Conservation (phyloP, 2,888 invertebrate species). For the Diplazon laetatorius region DNA sequence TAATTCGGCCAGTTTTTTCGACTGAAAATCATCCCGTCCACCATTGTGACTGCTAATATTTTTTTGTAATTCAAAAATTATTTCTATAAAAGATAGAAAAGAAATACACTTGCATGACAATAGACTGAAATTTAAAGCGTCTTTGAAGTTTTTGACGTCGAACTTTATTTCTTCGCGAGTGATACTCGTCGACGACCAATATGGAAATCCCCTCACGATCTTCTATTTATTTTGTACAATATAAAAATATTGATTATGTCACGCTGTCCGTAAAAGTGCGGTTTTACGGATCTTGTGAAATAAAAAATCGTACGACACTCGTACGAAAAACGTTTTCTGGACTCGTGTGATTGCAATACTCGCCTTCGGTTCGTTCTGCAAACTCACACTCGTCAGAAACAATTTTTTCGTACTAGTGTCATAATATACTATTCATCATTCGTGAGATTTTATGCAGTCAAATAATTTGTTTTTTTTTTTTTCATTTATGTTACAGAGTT, state of each 20-base stretch:
- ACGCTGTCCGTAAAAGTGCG: no score
- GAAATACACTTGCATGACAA: neutral
- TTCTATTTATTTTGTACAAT: conserved; percentile 10
- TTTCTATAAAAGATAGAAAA: no score
- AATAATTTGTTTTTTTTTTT: no score
- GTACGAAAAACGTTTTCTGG: no score
- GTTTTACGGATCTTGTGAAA: no score
- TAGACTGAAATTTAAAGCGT: conserved; percentile 59
- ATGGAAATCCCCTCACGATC: conserved; percentile 14
- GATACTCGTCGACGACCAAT: conserved; percentile 19
- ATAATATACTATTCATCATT: no score
- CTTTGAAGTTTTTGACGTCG: conserved; percentile 62
- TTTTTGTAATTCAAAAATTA: no score
- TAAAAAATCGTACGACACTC: neutral
- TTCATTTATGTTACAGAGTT: conserved; percentile 75
- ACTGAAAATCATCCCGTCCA: neutral
- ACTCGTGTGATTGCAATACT: no score
- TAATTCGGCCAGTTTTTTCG: neutral
- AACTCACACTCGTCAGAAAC: no score
- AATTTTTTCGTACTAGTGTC: no score
- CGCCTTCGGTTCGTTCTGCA: no score
- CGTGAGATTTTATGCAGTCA: no score
- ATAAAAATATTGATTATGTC: conserved; percentile 1
- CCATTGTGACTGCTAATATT: neutral
- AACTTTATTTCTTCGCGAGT: conserved; percentile 33